Evolutionary conservation across 2,797 vertebrate genomes (phyloP).

Genomic region (Lophotriccus pileatus): DNA sequence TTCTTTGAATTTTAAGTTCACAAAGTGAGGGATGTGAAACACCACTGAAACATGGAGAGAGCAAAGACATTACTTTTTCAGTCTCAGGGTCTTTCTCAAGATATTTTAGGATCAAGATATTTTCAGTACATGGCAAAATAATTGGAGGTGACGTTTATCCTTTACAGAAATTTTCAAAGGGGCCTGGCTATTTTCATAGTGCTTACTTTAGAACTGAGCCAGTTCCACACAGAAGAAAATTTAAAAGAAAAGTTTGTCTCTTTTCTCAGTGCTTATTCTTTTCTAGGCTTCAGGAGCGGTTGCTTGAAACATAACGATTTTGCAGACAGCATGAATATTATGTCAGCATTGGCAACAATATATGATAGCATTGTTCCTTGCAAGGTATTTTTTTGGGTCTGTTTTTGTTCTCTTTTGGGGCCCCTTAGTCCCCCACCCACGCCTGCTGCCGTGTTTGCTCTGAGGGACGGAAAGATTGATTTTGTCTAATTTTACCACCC

Average conservation of each 20-base stretch:
- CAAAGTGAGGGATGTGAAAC: not conserved
- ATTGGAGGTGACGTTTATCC: not conserved
- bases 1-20: not conserved
- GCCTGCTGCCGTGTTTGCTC: not conserved
- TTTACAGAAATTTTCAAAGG: not conserved
- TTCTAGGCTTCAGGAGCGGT: not conserved
- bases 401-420: not conserved
- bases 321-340: not conserved
- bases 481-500: conserved; percentile 25
- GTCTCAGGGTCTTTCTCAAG: not conserved
- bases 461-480: conserved; percentile 17
- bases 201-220: not conserved
- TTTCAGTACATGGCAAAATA: conserved; percentile 18
- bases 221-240: not conserved
- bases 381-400: not conserved
- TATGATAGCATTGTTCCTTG: not conserved
- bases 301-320: not conserved
- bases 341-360: not conserved
- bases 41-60: not conserved
- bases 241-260: not conserved
- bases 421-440: not conserved
- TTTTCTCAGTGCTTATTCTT: not conserved
- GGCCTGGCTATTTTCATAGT: not conserved
- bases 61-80: not conserved
- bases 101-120: conserved; percentile 24